Evolutionary conservation across 1,140 invertebrate species (phyloP).

Genomic region (Aphelinus atriplicis): DNA sequence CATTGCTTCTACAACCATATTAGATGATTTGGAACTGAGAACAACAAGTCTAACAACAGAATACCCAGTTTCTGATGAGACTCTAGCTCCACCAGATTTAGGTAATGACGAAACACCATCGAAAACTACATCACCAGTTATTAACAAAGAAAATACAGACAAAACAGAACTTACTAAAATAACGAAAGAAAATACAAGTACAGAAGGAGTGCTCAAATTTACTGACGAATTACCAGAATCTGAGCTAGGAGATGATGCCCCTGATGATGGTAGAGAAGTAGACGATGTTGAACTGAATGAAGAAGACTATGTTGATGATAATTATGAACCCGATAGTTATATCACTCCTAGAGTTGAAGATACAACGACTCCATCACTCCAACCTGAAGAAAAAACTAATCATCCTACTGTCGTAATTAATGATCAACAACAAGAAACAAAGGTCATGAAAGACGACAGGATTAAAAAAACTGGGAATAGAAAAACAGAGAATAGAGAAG

Average conservation of each 20-base stretch:
- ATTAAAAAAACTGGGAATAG: not conserved
- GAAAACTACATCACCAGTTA: not conserved
- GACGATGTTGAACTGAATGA: constrained; percentile 41
- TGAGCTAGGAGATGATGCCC: constrained; percentile 48
- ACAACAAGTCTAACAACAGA: constrained; percentile 25
- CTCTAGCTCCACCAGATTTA: constrained; percentile 6
- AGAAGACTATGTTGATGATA: constrained; percentile 68
- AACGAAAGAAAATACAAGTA: constrained; percentile 49
- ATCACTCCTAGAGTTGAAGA: constrained; percentile 25
- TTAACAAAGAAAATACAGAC: constrained; percentile 20
- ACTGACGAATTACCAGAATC: constrained; percentile 61
- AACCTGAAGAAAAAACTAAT: constrained; percentile 23
- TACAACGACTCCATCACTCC: not conserved
- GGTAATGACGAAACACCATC: constrained; percentile 4
- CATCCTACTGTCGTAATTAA: not conserved
- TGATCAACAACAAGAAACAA: constrained; percentile 12
- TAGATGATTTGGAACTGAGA: not conserved
- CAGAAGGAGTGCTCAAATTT: constrained; percentile 64
- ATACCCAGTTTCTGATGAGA: constrained; percentile 13
- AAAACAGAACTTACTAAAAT: constrained; percentile 1
- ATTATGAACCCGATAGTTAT: constrained; percentile 66
- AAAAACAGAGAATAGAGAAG: constrained; percentile 16
- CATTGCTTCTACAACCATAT: not conserved
- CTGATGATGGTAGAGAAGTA: constrained; percentile 40
- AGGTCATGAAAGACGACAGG: not conserved